Conservation (phyloP, 2,113 vertebrate species). For the Dicaeum eximium region DNA sequence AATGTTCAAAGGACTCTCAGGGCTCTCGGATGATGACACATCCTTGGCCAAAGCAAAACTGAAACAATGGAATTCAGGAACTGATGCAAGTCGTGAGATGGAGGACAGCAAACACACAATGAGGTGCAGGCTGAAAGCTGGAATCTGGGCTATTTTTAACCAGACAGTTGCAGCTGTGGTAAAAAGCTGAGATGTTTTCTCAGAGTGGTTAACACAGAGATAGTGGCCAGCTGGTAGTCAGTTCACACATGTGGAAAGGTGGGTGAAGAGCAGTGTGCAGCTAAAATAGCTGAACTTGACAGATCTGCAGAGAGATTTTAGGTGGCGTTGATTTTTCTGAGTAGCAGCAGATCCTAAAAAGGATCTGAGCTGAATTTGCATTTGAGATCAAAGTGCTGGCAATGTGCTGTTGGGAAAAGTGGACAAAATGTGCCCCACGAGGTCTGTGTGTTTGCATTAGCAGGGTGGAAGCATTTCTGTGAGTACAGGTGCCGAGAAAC, state of each 20-base stretch:
- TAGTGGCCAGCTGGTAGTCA: not conserved
- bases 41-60: not conserved
- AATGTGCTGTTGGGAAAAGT: not conserved
- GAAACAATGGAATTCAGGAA: not conserved
- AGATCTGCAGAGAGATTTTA: not conserved
- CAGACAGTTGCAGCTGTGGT: not conserved
- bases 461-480: not conserved
- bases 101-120: not conserved
- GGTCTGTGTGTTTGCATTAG: not conserved
- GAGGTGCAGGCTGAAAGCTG: not conserved
- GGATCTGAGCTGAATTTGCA: not conserved
- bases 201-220: not conserved
- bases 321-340: not conserved
- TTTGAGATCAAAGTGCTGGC: not conserved
- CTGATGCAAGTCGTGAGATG: not conserved
- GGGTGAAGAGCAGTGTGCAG: not conserved
- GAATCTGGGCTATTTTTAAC: constrained; percentile 6
- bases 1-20: not conserved
- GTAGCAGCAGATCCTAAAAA: not conserved
- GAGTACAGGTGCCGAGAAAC: constrained; percentile 10
- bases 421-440: not conserved
- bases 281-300: not conserved
- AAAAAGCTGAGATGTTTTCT: not conserved
- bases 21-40: not conserved
- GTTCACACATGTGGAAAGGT: not conserved